Conservation (phyloP, 2,113 vertebrate species). For the Onychostoma macrolepis region DNA sequence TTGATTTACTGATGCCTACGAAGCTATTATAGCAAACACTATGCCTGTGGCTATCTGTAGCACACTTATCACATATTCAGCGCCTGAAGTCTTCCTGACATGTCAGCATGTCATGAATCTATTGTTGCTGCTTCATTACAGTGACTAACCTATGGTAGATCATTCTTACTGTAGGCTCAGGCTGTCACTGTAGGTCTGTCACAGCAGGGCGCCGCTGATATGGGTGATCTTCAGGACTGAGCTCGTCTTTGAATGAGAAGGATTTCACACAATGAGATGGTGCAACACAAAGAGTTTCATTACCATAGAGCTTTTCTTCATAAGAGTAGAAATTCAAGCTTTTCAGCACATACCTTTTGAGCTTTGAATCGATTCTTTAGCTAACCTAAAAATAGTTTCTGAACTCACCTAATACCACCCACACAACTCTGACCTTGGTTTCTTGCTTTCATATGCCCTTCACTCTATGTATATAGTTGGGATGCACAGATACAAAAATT, state of each 20-base stretch:
- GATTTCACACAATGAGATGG: conserved; percentile 27
- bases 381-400: conserved; percentile 9
- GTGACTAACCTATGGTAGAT: conserved; percentile 10
- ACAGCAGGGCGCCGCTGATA: conserved; percentile 24
- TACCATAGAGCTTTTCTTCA: conserved; percentile 4
- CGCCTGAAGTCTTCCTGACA: conserved; percentile 23
- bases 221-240: background rate
- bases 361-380: background rate
- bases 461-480: no score
- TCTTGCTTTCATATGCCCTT: no score
- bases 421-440: background rate
- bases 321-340: background rate
- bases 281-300: conserved; percentile 10
- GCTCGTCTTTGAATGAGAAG: conserved; percentile 3
- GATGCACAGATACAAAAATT: background rate
- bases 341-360: conserved; percentile 13
- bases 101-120: background rate
- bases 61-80: conserved; percentile 18
- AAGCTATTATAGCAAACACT: background rate
- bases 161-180: background rate
- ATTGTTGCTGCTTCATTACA: conserved; percentile 3
- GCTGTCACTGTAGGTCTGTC: conserved; percentile 9
- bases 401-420: background rate
- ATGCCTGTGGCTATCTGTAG: background rate
- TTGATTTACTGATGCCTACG: background rate